These are phyloP conservation scores for Bellardia pandia DNA, from an alignment of 2,888 invertebrate species.

Conservation along the genomic window DNA sequence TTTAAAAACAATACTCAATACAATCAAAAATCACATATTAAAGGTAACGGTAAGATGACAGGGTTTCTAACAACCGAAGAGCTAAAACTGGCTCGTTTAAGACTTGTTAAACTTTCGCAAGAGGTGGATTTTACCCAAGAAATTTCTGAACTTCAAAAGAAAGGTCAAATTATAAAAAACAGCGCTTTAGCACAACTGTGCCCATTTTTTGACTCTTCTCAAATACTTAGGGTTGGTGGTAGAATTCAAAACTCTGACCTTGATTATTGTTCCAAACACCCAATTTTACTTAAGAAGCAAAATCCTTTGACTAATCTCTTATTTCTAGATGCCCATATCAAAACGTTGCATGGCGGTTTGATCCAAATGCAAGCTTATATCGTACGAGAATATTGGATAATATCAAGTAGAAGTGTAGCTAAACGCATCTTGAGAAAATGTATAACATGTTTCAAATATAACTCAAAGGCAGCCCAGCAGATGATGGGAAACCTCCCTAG, in stretches of 20 bases:
- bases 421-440: slow-evolving; percentile 41
- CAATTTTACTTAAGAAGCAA: slow-evolving; percentile 48
- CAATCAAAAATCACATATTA: not conserved
- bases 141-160: slow-evolving; percentile 13
- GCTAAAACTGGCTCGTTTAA: not conserved
- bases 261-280: slow-evolving; percentile 31
- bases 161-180: not conserved
- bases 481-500: slow-evolving; percentile 58
- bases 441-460: slow-evolving; percentile 25
- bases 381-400: slow-evolving; percentile 52
- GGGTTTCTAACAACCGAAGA: slow-evolving; percentile 23
- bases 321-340: slow-evolving; percentile 48
- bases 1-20: slow-evolving; percentile 4
- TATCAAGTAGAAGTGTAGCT: slow-evolving; percentile 40
- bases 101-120: slow-evolving; percentile 19
- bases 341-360: slow-evolving; percentile 61
- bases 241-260: slow-evolving; percentile 47
- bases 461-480: slow-evolving; percentile 48
- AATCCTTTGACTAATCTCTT: slow-evolving; percentile 57
- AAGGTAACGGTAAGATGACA: slow-evolving; percentile 10
- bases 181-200: not conserved
- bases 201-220: slow-evolving; percentile 43
- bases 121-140: slow-evolving; percentile 30
- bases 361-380: slow-evolving; percentile 57
- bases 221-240: slow-evolving; percentile 62